Evolutionary conservation across 2,113 vertebrate genomes (phyloP), one percentile per base, ranked within the genome.

Genomic region (Gasterosteus aculeatus): DNA sequence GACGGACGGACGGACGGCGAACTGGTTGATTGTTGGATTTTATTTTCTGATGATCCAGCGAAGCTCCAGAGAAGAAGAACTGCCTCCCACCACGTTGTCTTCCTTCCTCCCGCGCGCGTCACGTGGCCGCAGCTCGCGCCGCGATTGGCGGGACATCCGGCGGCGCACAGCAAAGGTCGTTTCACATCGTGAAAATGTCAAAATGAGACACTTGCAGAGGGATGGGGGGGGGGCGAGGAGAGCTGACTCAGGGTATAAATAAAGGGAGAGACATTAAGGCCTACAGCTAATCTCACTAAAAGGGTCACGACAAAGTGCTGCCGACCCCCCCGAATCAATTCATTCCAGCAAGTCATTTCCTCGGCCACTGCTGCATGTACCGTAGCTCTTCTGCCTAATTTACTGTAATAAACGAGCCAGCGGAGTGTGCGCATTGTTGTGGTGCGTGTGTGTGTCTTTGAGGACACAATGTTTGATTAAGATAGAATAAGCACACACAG

Each of bases 221-320:
- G 78, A 33, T 38, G 58, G 69, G 3, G 33, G 35, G 35, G 35
- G 35, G 35, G 35, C 5, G 62, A 66, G 75, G 76, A 65, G 51
- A 74, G 90, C 92, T 92, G 93, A 93, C 86, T 92, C 90, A 88
- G 87, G 86, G 89, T 88, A 94, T 89, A 90, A 94, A 94, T 93
- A 92, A 84, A 62, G 67, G 75, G 77, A 85, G 86, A 88, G 91
- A 89, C 91, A 93, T 94, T 92, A 94, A 72, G 89, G 79, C 89
- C 22, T 85, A 69, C 77, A 89, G 87, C 92, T 94, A 94, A 95
- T 95, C 93, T 93, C 80, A 22, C 94, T 94, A 94, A 94, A 94
- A 95, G 94, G 93, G 86, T 92, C 88, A 69, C 87, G 83, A 90
- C 89, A 88, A 90, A 93, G 92, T 87, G 79, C 89, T 83, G 84